Evolutionary conservation across 2,113 vertebrate species (phyloP).

Genomic region (Phylloscopus trochilus): DNA sequence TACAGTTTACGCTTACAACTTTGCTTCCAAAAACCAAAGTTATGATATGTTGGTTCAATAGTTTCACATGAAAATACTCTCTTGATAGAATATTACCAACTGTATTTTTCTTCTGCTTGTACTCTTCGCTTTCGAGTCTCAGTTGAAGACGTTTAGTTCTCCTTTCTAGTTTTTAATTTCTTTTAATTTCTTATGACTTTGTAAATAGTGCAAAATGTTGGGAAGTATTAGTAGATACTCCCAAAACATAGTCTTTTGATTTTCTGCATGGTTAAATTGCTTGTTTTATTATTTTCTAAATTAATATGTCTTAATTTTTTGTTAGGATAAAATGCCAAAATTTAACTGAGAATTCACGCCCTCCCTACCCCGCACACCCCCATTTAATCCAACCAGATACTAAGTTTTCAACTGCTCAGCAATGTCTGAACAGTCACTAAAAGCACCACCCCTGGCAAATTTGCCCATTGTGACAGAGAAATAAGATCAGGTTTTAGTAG

Average conservation of each 20-base stretch:
- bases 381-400: not conserved
- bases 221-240: not conserved
- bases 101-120: not conserved
- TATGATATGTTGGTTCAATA: not conserved
- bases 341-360: not conserved
- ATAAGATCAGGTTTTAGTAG: not conserved
- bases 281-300: not conserved
- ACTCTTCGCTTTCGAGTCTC: not conserved
- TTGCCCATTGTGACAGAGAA: not conserved
- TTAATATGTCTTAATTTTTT: not conserved
- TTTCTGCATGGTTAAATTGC: not conserved
- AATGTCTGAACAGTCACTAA: not conserved
- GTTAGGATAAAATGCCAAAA: not conserved
- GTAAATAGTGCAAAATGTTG: not conserved
- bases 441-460: not conserved
- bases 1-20: not conserved
- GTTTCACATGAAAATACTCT: not conserved
- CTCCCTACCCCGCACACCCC: rapidly evolving
- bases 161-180: not conserved
- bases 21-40: not conserved
- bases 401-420: not conserved
- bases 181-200: not conserved
- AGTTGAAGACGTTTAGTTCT: not conserved
- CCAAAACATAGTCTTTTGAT: not conserved
- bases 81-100: not conserved